Evolutionary conservation across 2,797 vertebrate genomes (phyloP), one percentile per base, ranked within the genome.

Genomic region (Leucoraja ocellata): DNA sequence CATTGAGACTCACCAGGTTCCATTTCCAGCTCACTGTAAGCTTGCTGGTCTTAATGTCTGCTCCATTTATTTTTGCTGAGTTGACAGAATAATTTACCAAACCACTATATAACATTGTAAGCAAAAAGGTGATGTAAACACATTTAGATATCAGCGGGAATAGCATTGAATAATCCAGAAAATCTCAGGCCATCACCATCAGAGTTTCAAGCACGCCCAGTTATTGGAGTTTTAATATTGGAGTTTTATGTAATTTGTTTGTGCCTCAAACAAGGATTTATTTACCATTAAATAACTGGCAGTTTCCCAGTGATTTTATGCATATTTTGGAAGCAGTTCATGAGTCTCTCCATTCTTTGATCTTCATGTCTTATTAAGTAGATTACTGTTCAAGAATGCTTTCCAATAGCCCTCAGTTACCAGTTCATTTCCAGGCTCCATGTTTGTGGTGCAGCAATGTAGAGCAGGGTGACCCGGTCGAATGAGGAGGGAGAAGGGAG

Each of bases 401-500:
- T 39, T 90, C 18, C 39, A 90, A 90, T 90, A 90, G n/a, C 86
- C 32, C 2, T 90, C 71, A 36, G 32, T 90, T 71, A 90, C 39
- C 58, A 68, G 86, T 68, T 90, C 86, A 36, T n/a, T 28, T 84
- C 81, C 54, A 46, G 46, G 46, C 46, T 46, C 46, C 46, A 46
- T 46, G 46, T 4, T 84, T 84, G 21, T 28, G 23, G 54, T 58
- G 54, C 21, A 58, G 46, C 54, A 84, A 8, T 61, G 25, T 28
- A 28, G 10, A 25, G 21, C 18, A 36, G 16, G 79, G 86, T 68
- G 16, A 68, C 81, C 54, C 46, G 11, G 10, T 25, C 9, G 25
- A 84, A 16, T 68, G n/a, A 71, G 86, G 13, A 18, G 6, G 16
- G 58, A 28, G 61, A 9, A 76, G n/a, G 32, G n/a, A 32, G n/a